Evolutionary conservation across 1,140 invertebrate genomes (phyloP).

Genomic region (Drosophila willistoni): DNA sequence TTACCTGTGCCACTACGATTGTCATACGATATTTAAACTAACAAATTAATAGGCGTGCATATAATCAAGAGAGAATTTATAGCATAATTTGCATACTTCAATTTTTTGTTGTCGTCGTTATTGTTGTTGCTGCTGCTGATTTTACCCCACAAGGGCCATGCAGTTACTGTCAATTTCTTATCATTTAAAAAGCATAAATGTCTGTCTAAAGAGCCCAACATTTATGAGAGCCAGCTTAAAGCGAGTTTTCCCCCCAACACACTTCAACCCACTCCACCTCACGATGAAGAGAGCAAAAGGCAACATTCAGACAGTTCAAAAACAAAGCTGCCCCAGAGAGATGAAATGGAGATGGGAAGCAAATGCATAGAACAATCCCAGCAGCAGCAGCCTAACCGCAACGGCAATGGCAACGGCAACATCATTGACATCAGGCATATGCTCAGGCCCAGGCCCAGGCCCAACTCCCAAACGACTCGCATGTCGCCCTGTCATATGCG

Average conservation of each 20-base stretch:
- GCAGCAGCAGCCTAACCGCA: slow-evolving; percentile 53
- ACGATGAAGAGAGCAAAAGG: slow-evolving; percentile 31
- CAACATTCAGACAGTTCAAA: slow-evolving; percentile 16
- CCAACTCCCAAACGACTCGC: slow-evolving; percentile 52
- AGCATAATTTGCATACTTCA: slow-evolving; percentile 13
- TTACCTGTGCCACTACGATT: slow-evolving; percentile 29
- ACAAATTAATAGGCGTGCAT: slow-evolving; percentile 9
- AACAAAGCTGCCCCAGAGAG: slow-evolving; percentile 30
- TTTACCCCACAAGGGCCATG: slow-evolving; percentile 41
- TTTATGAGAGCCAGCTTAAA: slow-evolving; percentile 58
- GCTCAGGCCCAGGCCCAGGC: slow-evolving; percentile 5
- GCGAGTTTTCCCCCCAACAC: slow-evolving; percentile 15
- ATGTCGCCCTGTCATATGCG: slow-evolving; percentile 76
- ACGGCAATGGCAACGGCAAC: slow-evolving; percentile 34
- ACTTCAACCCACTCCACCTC: not conserved
- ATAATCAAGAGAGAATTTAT: slow-evolving; percentile 28
- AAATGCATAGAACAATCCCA: slow-evolving; percentile 69
- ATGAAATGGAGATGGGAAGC: slow-evolving; percentile 54
- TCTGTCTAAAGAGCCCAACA: slow-evolving; percentile 40
- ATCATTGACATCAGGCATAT: slow-evolving; percentile 59
- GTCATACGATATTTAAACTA: slow-evolving; percentile 38
- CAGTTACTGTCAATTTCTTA: slow-evolving; percentile 63
- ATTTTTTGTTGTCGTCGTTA: slow-evolving; percentile 17
- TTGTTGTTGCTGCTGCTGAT: slow-evolving; percentile 1
- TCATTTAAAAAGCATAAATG: slow-evolving; percentile 73